Percentiles rank a stretch among this genome's conserved stretches.
phyloP scores from a whole-genome alignment of 2,113 vertebrate genomes.

The Isichthys henryi region DNA sequence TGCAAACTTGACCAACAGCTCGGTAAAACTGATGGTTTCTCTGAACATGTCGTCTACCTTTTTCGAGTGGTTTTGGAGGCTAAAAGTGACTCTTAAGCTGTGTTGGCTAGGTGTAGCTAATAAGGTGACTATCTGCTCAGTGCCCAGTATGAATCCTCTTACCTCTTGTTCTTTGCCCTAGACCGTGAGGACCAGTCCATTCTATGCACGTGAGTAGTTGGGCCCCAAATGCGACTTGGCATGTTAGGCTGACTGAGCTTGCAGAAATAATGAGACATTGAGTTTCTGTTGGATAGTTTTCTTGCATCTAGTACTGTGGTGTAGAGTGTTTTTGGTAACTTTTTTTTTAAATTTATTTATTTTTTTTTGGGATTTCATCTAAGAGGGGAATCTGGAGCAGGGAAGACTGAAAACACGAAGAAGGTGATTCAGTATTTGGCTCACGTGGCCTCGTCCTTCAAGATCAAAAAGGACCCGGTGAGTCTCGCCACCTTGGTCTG shows the following conservation, averaged over 20 bases:
- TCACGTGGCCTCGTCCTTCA: conserved; percentile 93
- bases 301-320: background rate
- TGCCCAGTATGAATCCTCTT: background rate
- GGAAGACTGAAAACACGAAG: conserved; percentile 98
- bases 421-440: conserved; percentile 98
- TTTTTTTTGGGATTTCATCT: background rate
- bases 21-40: background rate
- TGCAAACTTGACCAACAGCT: background rate
- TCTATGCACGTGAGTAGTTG: conserved; percentile 91
- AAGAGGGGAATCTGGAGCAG: conserved; percentile 95
- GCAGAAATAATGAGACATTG: background rate
- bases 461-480: conserved; percentile 97
- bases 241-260: background rate
- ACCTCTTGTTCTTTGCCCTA: conserved; percentile 44
- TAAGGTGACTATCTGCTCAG: background rate
- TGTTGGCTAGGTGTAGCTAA: background rate
- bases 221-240: background rate
- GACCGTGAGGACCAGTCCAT: conserved; percentile 98
- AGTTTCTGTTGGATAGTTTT: background rate
- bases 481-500: conserved; percentile 29
- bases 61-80: too few relatives aligned
- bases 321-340: background rate
- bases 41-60: background rate
- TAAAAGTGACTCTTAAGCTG: background rate
- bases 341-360: background rate